phyloP scores from a whole-genome alignment of 2,888 invertebrate species.

The Cosmopolites sordidus region DNA sequence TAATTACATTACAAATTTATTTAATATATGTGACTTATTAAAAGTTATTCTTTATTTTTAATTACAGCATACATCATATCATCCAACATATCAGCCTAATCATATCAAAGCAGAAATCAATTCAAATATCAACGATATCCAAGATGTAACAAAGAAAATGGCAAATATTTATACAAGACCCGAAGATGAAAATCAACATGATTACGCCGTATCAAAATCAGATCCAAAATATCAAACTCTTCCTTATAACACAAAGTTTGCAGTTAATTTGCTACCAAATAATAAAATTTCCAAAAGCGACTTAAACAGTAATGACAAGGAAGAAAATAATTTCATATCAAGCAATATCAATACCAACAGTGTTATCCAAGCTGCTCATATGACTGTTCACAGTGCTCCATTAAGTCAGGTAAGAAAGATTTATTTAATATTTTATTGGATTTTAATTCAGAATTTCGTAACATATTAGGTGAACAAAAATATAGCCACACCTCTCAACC shows the following conservation, averaged over 20 bases:
- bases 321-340: conserved; percentile 35
- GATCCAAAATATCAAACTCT: conserved; percentile 90
- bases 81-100: conserved; percentile 42
- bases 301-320: conserved; percentile 37
- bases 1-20: no score
- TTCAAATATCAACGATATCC: conserved; percentile 32
- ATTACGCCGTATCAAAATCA: conserved; percentile 75
- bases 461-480: conserved; percentile 56
- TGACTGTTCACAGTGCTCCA: conserved; percentile 56
- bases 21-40: no score
- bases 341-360: conserved; percentile 43
- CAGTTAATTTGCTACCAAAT: conserved; percentile 54
- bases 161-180: conserved; percentile 33
- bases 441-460: no score
- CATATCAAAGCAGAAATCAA: conserved; percentile 43
- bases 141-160: conserved; percentile 39
- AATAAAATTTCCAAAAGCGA: conserved; percentile 30
- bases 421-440: background rate
- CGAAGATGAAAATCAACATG: conserved; percentile 54
- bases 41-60: no score
- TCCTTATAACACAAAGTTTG: conserved; percentile 85
- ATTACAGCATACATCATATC: conserved; percentile 46
- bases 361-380: conserved; percentile 46
- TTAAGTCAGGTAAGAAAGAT: conserved; percentile 40
- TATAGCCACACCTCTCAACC: conserved; percentile 61